phyloP scores from a whole-genome alignment of 2,888 invertebrate genomes.

The Dicycla oo region DNA sequence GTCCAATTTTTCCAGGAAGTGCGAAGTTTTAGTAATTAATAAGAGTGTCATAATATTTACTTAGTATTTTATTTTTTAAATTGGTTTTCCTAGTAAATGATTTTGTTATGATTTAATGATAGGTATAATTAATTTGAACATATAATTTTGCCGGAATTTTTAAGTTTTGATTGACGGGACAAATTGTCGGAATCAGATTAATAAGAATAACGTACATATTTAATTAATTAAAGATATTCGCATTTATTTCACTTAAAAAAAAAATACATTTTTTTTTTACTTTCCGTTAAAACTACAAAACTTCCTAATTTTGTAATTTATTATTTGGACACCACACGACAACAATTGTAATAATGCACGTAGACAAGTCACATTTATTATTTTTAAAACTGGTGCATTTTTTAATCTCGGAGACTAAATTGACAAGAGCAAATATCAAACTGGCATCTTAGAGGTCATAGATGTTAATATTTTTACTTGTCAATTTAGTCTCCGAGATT shows the following conservation, averaged over 20 bases:
- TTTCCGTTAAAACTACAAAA: too few species aligned
- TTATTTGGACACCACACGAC: not conserved
- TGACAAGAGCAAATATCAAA: too few species aligned
- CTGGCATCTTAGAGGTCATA: too few species aligned
- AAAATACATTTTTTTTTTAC: too few species aligned
- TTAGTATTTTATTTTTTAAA: slow-evolving; percentile 27
- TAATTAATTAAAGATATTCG: not conserved
- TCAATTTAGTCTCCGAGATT: too few species aligned
- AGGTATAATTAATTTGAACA: not conserved
- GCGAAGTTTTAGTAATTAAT: slow-evolving; percentile 9
- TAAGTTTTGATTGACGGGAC: not conserved
- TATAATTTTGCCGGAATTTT: not conserved
- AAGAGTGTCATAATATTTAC: slow-evolving; percentile 13
- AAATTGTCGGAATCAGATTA: not conserved
- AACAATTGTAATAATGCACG: not conserved
- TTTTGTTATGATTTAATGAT: slow-evolving; percentile 19
- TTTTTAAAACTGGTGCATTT: too few species aligned
- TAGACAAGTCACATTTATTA: not conserved
- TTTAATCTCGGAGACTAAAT: too few species aligned
- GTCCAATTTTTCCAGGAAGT: slow-evolving; percentile 2
- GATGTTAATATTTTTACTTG: too few species aligned
- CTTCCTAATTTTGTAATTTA: not conserved
- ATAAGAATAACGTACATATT: too few species aligned
- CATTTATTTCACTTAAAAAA: not conserved
- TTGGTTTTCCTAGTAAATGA: slow-evolving; percentile 19